Percentiles rank a stretch among this genome's conserved stretches.
Conservation (phyloP, 1,140 invertebrate species). For the Drosophila sucinea region DNA sequence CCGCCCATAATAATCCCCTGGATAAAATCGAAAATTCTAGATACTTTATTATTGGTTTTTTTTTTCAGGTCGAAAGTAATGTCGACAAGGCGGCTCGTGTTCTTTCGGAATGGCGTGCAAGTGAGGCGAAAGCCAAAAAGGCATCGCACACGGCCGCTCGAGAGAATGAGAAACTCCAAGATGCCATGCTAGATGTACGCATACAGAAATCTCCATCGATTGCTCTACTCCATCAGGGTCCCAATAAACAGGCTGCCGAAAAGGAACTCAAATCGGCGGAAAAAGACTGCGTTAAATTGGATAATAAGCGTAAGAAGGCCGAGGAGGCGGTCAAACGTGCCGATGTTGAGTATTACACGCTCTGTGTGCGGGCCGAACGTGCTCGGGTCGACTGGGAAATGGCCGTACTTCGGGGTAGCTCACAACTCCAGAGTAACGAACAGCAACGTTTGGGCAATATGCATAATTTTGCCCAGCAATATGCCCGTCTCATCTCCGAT, state of each 20-base stretch:
- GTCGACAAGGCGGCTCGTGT: conserved; percentile 94
- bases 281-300: conserved; percentile 88
- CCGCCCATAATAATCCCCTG: no score
- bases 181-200: conserved; percentile 85
- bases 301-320: conserved; percentile 94
- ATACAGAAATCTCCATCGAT: conserved; percentile 83
- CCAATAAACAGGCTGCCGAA: conserved; percentile 77
- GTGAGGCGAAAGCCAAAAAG: conserved; percentile 94
- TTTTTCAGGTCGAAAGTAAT: conserved; percentile 88
- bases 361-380: conserved; percentile 94
- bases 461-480: conserved; percentile 90
- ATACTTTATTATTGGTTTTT: background rate
- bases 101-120: conserved; percentile 92
- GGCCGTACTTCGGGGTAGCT: conserved; percentile 91
- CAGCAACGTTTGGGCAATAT: conserved; percentile 93
- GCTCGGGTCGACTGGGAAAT: conserved; percentile 96
- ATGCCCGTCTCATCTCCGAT: conserved; percentile 90
- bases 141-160: conserved; percentile 91
- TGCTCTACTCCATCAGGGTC: conserved; percentile 83
- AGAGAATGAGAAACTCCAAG: conserved; percentile 95
- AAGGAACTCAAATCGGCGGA: conserved; percentile 83
- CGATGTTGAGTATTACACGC: conserved; percentile 96
- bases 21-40: background rate
- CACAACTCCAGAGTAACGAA: conserved; percentile 91
- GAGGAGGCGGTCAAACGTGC: conserved; percentile 94